phyloP scores from a whole-genome alignment of 2,888 invertebrate genomes.

The Phyllotreta cruciferae region DNA sequence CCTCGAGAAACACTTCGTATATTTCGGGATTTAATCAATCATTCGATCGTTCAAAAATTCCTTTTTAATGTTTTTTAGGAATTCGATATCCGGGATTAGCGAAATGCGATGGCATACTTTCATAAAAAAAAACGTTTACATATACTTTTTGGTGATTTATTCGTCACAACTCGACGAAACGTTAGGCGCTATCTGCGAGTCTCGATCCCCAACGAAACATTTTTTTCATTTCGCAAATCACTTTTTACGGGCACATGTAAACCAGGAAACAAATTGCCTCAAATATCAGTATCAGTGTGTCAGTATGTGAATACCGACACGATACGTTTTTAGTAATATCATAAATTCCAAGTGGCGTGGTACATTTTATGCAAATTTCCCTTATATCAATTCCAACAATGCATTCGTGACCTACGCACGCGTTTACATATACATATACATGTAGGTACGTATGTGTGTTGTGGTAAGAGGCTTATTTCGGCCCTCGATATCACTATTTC shows the following conservation, averaged over 20 bases:
- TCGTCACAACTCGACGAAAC: constrained; percentile 23
- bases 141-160: constrained; percentile 23
- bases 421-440: constrained; percentile 28
- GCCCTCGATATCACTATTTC: constrained; percentile 4
- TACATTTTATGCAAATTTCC: constrained; percentile 49
- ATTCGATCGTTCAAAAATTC: no score
- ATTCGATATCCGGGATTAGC: no score
- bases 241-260: constrained; percentile 29
- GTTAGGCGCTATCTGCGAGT: constrained; percentile 21
- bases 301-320: constrained; percentile 49
- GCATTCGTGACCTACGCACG: constrained; percentile 50
- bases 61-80: no score
- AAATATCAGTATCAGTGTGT: constrained; percentile 45
- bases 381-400: constrained; percentile 49
- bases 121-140: no score
- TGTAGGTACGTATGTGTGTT: constrained; percentile 11
- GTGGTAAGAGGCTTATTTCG: constrained; percentile 7
- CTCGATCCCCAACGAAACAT: constrained; percentile 19
- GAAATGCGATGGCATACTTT: no score
- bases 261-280: constrained; percentile 37
- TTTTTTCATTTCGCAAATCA: constrained; percentile 29
- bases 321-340: constrained; percentile 48
- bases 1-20: no score
- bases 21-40: no score
- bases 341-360: constrained; percentile 49